Percentiles rank a stretch among this genome's conserved stretches.
Conservation (phyloP, 2,113 vertebrate genomes). For the Tylochromis polylepis region DNA sequence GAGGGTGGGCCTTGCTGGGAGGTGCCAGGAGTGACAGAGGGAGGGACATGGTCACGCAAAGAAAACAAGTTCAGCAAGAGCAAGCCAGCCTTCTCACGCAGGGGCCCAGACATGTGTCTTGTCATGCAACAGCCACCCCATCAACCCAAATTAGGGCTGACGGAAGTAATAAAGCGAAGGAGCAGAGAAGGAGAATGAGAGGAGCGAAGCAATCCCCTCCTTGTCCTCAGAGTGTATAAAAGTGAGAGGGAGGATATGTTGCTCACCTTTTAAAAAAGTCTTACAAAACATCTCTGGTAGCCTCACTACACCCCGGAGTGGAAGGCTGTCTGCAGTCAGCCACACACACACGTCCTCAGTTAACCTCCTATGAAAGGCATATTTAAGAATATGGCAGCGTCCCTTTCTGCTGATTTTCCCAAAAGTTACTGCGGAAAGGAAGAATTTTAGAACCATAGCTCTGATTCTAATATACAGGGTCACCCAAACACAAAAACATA, state of each 20-base stretch:
- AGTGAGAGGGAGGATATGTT: constrained; percentile 29
- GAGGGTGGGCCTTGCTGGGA: constrained; percentile 39
- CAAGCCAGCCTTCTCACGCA: constrained; percentile 72
- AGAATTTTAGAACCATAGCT: no score
- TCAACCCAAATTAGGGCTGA: constrained; percentile 64
- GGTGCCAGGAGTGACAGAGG: constrained; percentile 68
- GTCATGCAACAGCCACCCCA: constrained; percentile 68
- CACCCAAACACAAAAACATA: background rate
- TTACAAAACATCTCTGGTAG: constrained; percentile 8
- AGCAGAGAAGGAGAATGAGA: constrained; percentile 21
- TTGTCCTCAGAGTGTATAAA: background rate
- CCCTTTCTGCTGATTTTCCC: background rate
- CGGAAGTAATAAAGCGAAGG: constrained; percentile 57
- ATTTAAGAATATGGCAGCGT: background rate
- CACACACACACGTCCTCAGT: constrained; percentile 30
- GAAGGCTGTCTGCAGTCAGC: background rate
- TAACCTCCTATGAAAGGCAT: constrained; percentile 11
- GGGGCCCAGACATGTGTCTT: constrained; percentile 68
- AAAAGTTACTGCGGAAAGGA: background rate
- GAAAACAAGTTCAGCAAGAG: constrained; percentile 67
- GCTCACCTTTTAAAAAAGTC: constrained; percentile 22
- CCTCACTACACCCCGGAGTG: constrained; percentile 18
- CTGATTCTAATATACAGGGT: background rate
- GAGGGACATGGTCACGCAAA: constrained; percentile 75
- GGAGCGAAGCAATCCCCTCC: background rate